Evolutionary conservation across 64 coral and sea anemone species (phyloP).

Genomic region (Anthopleura sola): DNA sequence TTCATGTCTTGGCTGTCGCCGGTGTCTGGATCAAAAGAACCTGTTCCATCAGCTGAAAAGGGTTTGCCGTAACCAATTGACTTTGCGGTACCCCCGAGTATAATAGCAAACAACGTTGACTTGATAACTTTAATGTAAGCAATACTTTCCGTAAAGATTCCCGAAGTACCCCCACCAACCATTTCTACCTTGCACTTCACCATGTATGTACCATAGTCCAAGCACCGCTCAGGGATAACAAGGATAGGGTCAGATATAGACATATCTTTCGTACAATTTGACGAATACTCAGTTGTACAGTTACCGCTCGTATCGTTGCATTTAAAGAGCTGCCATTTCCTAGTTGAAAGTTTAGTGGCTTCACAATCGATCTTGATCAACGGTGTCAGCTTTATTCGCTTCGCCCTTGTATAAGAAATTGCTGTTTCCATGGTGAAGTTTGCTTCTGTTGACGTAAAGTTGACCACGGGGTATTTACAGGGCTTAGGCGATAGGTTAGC

Average conservation of each 20-base stretch:
- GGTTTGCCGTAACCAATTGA: constrained; percentile 41
- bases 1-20: not conserved
- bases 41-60: not conserved
- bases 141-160: constrained; percentile 7
- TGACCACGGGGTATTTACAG: constrained; percentile 43
- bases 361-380: constrained; percentile 35
- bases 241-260: not conserved
- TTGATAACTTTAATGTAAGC: constrained; percentile 40
- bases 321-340: not conserved
- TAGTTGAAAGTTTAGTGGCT: constrained; percentile 29
- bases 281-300: not conserved
- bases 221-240: not conserved
- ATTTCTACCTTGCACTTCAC: constrained; percentile 18
- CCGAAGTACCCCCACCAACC: not conserved
- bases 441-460: not conserved
- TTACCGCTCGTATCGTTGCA: not conserved
- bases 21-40: constrained; percentile 42
- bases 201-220: constrained; percentile 28
- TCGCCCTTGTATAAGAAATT: not conserved
- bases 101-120: constrained; percentile 13
- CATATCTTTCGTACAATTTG: not conserved
- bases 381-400: not conserved
- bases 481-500: constrained; percentile 23
- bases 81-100: constrained; percentile 29
- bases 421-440: constrained; percentile 9